phyloP scores from a whole-genome alignment of 2,113 vertebrate genomes.

The Ranitomeya imitator region DNA sequence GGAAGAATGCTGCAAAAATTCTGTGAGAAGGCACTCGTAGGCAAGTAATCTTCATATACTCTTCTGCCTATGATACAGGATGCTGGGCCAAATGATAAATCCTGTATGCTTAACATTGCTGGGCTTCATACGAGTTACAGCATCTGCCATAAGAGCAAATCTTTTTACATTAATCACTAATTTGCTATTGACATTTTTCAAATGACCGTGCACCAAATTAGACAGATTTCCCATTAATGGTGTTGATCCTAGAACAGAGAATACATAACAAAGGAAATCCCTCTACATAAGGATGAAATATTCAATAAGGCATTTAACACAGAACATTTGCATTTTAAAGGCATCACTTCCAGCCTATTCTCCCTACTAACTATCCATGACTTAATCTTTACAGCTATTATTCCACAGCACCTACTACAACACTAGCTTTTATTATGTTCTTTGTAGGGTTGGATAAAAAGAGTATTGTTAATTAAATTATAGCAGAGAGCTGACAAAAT shows the following conservation, averaged over 20 bases:
- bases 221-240: neutral
- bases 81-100: neutral
- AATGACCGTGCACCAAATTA: neutral
- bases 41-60: neutral
- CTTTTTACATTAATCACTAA: neutral
- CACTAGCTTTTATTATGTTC: conserved; percentile 33
- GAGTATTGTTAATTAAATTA: conserved; percentile 48
- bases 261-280: conserved; percentile 10
- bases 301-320: conserved; percentile 21
- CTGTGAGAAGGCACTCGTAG: neutral
- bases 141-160: neutral
- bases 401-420: neutral
- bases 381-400: conserved; percentile 5
- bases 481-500: conserved; percentile 46
- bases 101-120: neutral
- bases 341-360: neutral
- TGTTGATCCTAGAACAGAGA: neutral
- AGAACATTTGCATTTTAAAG: conserved; percentile 9
- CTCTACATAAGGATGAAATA: neutral
- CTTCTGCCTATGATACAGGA: neutral
- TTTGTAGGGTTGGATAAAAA: conserved; percentile 37
- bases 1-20: too few species aligned
- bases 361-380: neutral
- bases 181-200: conserved; percentile 4
- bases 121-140: neutral